Conservation (phyloP, 2,888 invertebrate species). For the Rhamphomyia laevipes region DNA sequence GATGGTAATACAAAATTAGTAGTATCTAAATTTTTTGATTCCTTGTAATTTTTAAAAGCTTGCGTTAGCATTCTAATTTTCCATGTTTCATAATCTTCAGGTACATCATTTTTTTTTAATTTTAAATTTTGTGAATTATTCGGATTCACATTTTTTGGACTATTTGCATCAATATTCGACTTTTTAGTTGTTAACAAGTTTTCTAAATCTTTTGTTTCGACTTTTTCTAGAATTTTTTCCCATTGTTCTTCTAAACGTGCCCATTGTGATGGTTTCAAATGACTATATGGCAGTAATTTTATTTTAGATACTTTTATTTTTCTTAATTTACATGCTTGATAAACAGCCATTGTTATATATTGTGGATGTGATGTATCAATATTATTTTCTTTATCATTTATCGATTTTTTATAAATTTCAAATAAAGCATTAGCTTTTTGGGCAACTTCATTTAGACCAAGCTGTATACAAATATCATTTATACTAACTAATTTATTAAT, state of each 20-base stretch:
- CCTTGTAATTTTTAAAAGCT: conserved; percentile 34
- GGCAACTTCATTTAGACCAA: conserved; percentile 40
- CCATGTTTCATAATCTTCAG: conserved; percentile 52
- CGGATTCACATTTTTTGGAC: neutral
- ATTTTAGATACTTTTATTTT: conserved; percentile 46
- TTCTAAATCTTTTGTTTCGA: conserved; percentile 15
- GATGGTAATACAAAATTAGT: too few species aligned
- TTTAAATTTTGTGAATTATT: conserved; percentile 11
- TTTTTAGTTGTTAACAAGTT: conserved; percentile 3
- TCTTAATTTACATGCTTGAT: conserved; percentile 48
- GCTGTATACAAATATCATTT: conserved; percentile 44
- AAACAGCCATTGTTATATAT: conserved; percentile 52
- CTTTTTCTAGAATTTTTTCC: conserved; percentile 36
- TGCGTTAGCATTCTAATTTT: conserved; percentile 42
- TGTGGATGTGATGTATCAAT: conserved; percentile 49
- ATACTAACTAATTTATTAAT: conserved; percentile 44
- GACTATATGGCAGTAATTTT: conserved; percentile 45
- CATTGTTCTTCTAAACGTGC: conserved; percentile 46
- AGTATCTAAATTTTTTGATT: too few species aligned
- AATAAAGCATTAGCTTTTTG: conserved; percentile 44
- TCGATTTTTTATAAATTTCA: conserved; percentile 38
- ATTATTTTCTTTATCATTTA: conserved; percentile 37
- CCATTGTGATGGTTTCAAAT: conserved; percentile 49
- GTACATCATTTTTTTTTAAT: conserved; percentile 20
- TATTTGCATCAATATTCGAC: neutral